Base-by-base conservation (phyloP, 2,888 invertebrate genomes). In the Napeogenes sylphis region DNA sequence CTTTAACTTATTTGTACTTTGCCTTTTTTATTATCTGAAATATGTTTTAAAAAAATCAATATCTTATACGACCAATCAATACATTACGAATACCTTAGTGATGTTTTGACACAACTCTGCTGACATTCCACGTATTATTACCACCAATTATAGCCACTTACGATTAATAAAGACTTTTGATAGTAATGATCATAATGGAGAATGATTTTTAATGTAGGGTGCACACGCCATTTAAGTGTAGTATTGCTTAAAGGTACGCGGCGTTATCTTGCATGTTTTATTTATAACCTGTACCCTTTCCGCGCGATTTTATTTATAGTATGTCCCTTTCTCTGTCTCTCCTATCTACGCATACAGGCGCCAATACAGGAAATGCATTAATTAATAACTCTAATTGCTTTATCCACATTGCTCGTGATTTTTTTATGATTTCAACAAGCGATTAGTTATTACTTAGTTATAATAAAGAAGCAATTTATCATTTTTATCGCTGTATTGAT, bases 201-300 rank as follows among this genome's bases (percentile, higher is more conserved):
- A 77, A 78, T 77, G 76, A 78, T 80, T 77, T 79, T 79, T 79
- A 75, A 79, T 77, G 70, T 56, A 59, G 57, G 45, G 55, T 70
- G 66, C 66, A 62, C 66, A 66, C 65, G 70, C 66, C 70, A 72
- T 74, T 73, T 72, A 71, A 70, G 72, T 68, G 72, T 63, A 71
- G 74, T 76, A 77, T 74, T 75, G 75, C 68, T 69, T 71, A 69
- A 70, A 76, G 77, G 76, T 79, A 80, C 77, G 76, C 81, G 79
- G 72, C 74, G 79, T 82, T 85, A 84, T 82, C 80, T 82, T 75
- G 75, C 70, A 80, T 83, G 75, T 73, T 81, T 81, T 78, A 81
- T 81, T 51, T 45, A 45, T 38, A 59, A 45, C 55, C 55, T 47
- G 14, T 53, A 61, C 62, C 45, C 61, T 61, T 51, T 8, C 12